These are phyloP conservation scores for Eurystomus glaucurus DNA, from an alignment of 2,797 vertebrate species.

Conservation along the genomic window DNA sequence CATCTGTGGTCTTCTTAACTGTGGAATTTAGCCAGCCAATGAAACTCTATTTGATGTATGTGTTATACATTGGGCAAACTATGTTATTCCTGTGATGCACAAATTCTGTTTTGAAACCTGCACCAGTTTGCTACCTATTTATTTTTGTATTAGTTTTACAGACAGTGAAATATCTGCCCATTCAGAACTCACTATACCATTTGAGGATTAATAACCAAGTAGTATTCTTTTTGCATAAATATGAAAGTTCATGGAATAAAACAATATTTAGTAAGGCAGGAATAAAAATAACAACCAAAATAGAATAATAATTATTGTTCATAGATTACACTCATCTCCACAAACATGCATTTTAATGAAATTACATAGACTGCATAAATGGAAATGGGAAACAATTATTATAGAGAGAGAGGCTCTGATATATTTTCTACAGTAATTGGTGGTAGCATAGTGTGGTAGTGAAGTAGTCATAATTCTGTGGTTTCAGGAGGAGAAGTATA, in stretches of 20 bases:
- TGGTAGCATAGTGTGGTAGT: not conserved
- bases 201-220: not conserved
- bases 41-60: not conserved
- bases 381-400: not conserved
- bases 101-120: not conserved
- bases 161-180: not conserved
- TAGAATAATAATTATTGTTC: not conserved
- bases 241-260: not conserved
- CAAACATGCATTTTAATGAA: not conserved
- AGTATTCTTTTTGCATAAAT: not conserved
- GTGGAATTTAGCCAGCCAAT: not conserved
- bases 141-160: not conserved
- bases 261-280: not conserved
- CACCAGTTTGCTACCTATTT: not conserved
- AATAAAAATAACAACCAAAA: conserved; percentile 19
- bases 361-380: not conserved
- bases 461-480: not conserved
- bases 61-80: not conserved
- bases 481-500: not conserved
- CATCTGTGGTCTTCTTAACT: not conserved
- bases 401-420: not conserved
- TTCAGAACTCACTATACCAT: not conserved
- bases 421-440: not conserved
- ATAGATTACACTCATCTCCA: not conserved
- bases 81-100: accelerated